Conservation (phyloP, 2,888 invertebrate species). For the Melitaea athalia region DNA sequence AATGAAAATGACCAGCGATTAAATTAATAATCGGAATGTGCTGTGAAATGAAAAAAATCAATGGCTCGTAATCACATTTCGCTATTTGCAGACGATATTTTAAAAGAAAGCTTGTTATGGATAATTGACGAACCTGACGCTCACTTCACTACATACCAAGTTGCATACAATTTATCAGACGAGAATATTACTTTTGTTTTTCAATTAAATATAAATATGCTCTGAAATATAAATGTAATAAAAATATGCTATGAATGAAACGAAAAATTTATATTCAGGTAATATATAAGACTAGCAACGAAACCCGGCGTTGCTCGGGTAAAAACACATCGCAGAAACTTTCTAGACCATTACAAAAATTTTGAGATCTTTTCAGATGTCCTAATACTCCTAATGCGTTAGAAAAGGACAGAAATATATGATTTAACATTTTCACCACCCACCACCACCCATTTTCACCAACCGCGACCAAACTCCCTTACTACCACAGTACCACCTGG, state of each 20-base stretch:
- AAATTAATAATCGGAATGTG: slow-evolving; percentile 30
- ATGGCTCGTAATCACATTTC: slow-evolving; percentile 27
- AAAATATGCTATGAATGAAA: slow-evolving; percentile 7
- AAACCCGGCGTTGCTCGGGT: no score
- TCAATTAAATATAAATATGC: slow-evolving; percentile 1
- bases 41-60: slow-evolving; percentile 23
- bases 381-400: no score
- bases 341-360: no score
- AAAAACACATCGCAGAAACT: no score
- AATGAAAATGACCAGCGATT: slow-evolving; percentile 18
- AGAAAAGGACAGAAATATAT: no score
- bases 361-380: no score
- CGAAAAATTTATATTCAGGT: neutral
- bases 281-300: no score
- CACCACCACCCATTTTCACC: no score
- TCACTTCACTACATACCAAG: slow-evolving; percentile 18
- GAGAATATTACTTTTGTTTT: slow-evolving; percentile 19
- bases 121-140: slow-evolving; percentile 31
- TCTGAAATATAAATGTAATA: no score
- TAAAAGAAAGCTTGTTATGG: slow-evolving; percentile 33
- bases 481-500: no score
- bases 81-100: slow-evolving; percentile 29
- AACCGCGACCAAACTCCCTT: no score
- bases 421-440: no score
- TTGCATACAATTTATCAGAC: slow-evolving; percentile 26